These are phyloP conservation scores for Recurvirostra avosetta DNA, from an alignment of 2,113 vertebrate species.

Conservation along the genomic window DNA sequence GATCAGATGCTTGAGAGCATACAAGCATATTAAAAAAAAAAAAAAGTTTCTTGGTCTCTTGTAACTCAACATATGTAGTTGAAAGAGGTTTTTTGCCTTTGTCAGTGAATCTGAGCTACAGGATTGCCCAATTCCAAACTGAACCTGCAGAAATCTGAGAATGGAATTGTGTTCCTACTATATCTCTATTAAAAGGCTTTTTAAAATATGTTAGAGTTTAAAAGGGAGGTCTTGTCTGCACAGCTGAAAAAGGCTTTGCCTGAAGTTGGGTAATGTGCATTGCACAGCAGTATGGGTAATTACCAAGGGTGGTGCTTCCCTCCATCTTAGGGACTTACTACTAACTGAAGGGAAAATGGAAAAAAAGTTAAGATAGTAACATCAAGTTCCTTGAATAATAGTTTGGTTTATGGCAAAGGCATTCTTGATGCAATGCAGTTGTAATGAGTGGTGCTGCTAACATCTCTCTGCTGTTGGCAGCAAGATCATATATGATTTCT, in stretches of 20 bases:
- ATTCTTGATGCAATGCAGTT: background rate
- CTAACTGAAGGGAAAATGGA: background rate
- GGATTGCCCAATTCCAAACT: background rate
- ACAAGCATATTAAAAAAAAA: background rate
- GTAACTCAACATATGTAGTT: accelerated
- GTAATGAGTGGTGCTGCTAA: background rate
- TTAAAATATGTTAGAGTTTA: background rate
- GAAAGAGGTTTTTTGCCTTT: background rate
- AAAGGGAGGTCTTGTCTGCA: background rate
- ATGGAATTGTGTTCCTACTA: background rate
- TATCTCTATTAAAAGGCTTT: background rate
- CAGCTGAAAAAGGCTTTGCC: background rate
- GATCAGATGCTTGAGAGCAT: background rate
- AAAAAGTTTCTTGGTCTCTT: background rate
- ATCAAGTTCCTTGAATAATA: background rate
- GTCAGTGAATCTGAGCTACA: background rate
- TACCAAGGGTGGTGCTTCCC: background rate
- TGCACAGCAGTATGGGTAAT: background rate
- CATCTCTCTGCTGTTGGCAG: background rate
- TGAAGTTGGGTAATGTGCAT: background rate
- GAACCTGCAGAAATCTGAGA: background rate
- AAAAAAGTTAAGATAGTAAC: background rate
- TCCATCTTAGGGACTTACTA: background rate
- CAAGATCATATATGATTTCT: background rate
- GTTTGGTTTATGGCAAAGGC: background rate